These are phyloP conservation scores for Chelon auratus DNA, from an alignment of 2,797 vertebrate species.

Conservation along the genomic window DNA sequence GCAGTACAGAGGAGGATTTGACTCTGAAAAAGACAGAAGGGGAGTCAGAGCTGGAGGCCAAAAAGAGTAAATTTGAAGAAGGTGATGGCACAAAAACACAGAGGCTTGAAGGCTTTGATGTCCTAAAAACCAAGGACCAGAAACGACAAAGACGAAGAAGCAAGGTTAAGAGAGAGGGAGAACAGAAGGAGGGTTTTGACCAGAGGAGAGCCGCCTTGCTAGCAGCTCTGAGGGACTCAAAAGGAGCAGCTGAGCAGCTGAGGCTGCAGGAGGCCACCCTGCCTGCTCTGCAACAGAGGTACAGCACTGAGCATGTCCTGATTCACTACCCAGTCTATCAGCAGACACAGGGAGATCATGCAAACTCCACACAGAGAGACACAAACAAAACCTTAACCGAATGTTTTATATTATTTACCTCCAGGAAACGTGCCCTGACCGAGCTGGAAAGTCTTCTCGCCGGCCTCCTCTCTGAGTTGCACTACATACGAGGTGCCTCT, in stretches of 20 bases:
- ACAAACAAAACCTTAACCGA: no score
- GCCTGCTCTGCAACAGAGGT: constrained; percentile 93
- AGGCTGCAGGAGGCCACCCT: constrained; percentile 88
- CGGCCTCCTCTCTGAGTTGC: constrained; percentile 81
- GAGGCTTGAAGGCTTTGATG: constrained; percentile 13
- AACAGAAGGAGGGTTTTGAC: constrained; percentile 62
- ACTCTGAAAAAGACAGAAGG: constrained; percentile 11
- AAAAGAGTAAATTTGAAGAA: constrained; percentile 18
- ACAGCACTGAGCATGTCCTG: constrained; percentile 10
- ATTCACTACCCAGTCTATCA: no score
- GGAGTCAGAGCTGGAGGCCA: constrained; percentile 18
- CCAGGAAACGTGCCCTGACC: constrained; percentile 85
- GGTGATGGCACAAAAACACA: constrained; percentile 26
- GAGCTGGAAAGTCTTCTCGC: constrained; percentile 85
- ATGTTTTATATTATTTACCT: not conserved
- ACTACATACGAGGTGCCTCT: constrained; percentile 70
- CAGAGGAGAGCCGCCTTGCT: constrained; percentile 78
- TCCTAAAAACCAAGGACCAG: constrained; percentile 16
- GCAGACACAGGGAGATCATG: no score
- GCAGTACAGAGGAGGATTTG: constrained; percentile 12
- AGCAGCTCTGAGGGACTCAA: constrained; percentile 84
- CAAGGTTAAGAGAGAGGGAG: constrained; percentile 40
- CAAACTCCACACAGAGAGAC: no score
- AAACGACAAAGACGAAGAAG: constrained; percentile 28
- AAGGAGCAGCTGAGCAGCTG: constrained; percentile 79